Base-by-base conservation (phyloP, 2,797 vertebrate genomes). In the Chloroceryle inda region DNA sequence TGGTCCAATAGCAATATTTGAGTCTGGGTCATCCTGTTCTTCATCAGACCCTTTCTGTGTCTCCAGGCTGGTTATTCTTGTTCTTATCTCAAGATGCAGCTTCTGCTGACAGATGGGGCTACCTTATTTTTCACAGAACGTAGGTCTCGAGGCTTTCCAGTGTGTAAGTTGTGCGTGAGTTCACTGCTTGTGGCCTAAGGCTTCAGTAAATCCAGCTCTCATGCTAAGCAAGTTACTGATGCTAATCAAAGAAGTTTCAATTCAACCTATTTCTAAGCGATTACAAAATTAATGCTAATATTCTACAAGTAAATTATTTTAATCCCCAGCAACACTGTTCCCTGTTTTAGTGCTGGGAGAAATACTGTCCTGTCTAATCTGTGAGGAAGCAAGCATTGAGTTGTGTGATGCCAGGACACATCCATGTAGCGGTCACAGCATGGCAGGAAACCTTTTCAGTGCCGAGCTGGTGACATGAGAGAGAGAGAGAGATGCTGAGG, bases 371-470 rank as follows among this genome's bases (percentile, higher is more conserved):
- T 42, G 31, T n/a, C 29, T 72, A 12, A 38, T 22, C 33, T 5
- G 18, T 61, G 62, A 77, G 61, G 44, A 69, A 47, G 27, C 27
- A 40, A 77, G 26, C 42, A 3, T 4, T 1, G 27, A 40, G 67
- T 15, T 0, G 0, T 45, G 52, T 42, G 92, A 27, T 4, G 29
- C 56, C 1, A 2, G 44, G 42, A 27, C 76, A 61, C 31, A 27
- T 56, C 74, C 72, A 1, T 23, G 29, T 50, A 47, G 9, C 74
- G 62, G 16, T 44, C 78, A 8, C 2, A 66, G 72, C 0, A 0
- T 4, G 38, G 37, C 66, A 58, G 76, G 80, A 88, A 45, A 64
- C 58, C 77, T 73, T 59, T 37, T 56, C 29, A 1, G 4, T 11
- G 45, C 91, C 59, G 50, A 84, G 92, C 53, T 50, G 33, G 33